Conservation (phyloP, 2,797 vertebrate genomes). For the Gymnocypris eckloni region DNA sequence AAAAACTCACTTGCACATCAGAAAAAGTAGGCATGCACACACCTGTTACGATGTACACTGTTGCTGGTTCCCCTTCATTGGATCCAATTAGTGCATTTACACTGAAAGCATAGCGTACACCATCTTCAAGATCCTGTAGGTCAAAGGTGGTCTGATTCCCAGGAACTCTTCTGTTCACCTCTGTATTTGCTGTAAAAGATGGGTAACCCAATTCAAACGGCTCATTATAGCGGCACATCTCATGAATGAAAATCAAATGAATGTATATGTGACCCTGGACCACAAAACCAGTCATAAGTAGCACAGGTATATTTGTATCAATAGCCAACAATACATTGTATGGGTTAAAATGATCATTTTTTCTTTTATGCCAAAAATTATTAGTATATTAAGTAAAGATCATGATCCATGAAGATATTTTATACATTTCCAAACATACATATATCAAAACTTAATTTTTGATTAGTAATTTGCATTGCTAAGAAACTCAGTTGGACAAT, state of each 20-base stretch:
- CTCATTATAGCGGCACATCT: not conserved
- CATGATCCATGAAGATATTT: too few relatives aligned
- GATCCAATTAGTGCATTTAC: slow-evolving; percentile 78
- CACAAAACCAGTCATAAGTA: too few relatives aligned
- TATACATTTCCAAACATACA: too few relatives aligned
- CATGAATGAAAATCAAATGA: not conserved
- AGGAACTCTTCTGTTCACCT: slow-evolving; percentile 69
- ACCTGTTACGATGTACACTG: slow-evolving; percentile 82
- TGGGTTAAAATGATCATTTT: too few relatives aligned
- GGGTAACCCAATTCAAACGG: slow-evolving; percentile 29
- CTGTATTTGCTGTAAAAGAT: slow-evolving; percentile 69
- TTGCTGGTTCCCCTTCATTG: slow-evolving; percentile 75
- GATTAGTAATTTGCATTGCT: too few relatives aligned
- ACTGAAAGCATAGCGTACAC: slow-evolving; percentile 77
- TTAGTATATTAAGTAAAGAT: too few relatives aligned
- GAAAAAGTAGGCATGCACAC: slow-evolving; percentile 40
- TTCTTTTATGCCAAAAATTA: too few relatives aligned
- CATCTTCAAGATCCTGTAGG: slow-evolving; percentile 75
- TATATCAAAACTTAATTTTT: too few relatives aligned
- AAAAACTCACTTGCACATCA: not conserved
- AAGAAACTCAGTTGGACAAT: too few relatives aligned
- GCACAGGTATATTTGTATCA: too few relatives aligned
- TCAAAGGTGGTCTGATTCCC: slow-evolving; percentile 82
- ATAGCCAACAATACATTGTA: too few relatives aligned
- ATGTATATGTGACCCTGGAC: not conserved